Percentiles rank a stretch among this genome's conserved stretches.
Evolutionary conservation across 2,113 vertebrate species (phyloP).

Genomic region (Poicephalus meyeri): DNA sequence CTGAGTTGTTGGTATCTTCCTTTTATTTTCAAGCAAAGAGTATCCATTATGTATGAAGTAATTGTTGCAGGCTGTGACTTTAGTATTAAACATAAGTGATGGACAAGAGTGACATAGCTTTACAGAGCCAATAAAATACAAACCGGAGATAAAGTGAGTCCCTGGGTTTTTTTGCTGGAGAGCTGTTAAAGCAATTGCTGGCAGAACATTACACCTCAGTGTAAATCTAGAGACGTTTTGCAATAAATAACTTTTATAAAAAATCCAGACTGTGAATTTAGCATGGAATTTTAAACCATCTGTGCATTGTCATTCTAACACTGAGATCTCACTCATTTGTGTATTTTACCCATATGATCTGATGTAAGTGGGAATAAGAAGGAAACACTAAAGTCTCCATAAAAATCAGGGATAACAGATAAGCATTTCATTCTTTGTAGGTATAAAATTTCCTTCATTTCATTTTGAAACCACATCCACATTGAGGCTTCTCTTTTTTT

Average conservation of each 20-base stretch:
- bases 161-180: not conserved
- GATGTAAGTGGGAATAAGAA: not conserved
- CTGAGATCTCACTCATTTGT: slow-evolving; percentile 16
- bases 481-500: not conserved
- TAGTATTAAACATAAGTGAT: not conserved
- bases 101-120: slow-evolving; percentile 13
- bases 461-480: not conserved
- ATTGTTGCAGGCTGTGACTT: slow-evolving; percentile 29
- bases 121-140: slow-evolving; percentile 38
- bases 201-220: slow-evolving; percentile 34
- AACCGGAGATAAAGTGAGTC: not conserved
- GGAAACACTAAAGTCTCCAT: not conserved
- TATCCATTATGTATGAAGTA: slow-evolving; percentile 10
- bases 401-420: not conserved
- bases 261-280: slow-evolving; percentile 6
- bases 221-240: slow-evolving; percentile 9
- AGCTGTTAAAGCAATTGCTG: slow-evolving; percentile 58
- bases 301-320: slow-evolving; percentile 26
- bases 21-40: slow-evolving; percentile 3
- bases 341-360: not conserved
- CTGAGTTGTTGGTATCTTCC: not conserved
- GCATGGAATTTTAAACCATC: slow-evolving; percentile 28
- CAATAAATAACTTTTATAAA: slow-evolving; percentile 46
- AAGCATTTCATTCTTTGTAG: not conserved
- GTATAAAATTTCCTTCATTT: not conserved